Evolutionary conservation across 2,113 vertebrate genomes (phyloP).

Genomic region (Coturnix japonica): DNA sequence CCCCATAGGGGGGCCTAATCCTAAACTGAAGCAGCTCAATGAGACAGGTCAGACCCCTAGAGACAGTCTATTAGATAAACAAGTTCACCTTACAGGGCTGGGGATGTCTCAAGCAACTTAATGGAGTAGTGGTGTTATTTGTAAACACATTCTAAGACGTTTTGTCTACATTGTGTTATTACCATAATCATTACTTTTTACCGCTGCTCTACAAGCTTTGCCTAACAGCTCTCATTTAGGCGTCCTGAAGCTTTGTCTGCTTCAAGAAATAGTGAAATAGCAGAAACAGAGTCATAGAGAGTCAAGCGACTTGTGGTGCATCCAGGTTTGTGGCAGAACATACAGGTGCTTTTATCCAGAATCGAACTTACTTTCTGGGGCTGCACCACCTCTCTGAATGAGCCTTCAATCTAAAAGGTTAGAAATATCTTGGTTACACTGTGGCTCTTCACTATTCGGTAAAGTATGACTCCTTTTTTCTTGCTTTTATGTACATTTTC

Average conservation of each 20-base stretch:
- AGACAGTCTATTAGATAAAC: not conserved
- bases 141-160: constrained; percentile 31
- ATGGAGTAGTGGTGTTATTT: constrained; percentile 12
- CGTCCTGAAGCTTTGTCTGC: not conserved
- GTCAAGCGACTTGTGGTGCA: not conserved
- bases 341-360: not conserved
- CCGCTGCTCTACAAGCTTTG: not conserved
- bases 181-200: constrained; percentile 30
- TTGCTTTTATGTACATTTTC: not conserved
- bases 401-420: not conserved
- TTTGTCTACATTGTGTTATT: constrained; percentile 33
- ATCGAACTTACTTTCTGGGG: not conserved
- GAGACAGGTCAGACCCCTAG: constrained; percentile 34
- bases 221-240: not conserved
- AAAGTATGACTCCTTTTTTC: not conserved
- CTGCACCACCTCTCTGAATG: not conserved
- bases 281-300: not conserved
- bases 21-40: constrained; percentile 18
- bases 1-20: constrained; percentile 46
- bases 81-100: not conserved
- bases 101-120: not conserved
- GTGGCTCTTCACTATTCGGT: not conserved
- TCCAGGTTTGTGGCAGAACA: not conserved
- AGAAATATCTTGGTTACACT: not conserved
- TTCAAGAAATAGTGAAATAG: not conserved